Evolutionary conservation across 2,113 vertebrate species (phyloP).

Genomic region (Ivindomyrus marchei): DNA sequence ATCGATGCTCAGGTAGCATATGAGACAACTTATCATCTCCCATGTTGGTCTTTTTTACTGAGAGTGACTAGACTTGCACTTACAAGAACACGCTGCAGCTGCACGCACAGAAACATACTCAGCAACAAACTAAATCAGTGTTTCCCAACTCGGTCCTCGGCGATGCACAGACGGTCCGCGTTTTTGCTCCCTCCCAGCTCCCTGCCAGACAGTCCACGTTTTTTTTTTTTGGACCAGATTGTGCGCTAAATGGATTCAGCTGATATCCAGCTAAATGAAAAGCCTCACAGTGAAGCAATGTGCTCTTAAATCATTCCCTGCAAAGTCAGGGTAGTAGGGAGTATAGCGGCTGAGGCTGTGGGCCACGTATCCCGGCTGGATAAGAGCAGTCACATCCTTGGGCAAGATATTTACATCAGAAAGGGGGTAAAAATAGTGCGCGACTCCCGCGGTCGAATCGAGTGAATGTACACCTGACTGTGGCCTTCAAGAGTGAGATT

Average conservation of each 20-base stretch:
- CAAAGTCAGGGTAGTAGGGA: not conserved
- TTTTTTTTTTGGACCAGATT: not conserved
- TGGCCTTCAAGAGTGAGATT: not conserved
- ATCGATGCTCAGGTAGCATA: not conserved
- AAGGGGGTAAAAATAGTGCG: not conserved
- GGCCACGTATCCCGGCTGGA: not conserved
- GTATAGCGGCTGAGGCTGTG: not conserved
- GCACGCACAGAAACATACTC: not conserved
- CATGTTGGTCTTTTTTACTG: not conserved
- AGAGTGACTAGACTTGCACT: not conserved
- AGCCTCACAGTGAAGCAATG: not conserved
- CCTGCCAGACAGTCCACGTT: not conserved
- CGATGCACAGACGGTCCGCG: not conserved
- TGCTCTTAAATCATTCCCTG: not conserved
- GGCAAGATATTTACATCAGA: not conserved
- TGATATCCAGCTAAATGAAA: not conserved
- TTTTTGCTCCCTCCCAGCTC: not conserved
- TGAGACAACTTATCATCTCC: not conserved
- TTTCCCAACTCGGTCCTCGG: too few relatives aligned
- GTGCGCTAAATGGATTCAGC: not conserved
- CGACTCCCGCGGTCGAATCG: not conserved
- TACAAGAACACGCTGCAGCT: too few relatives aligned
- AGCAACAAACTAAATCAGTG: too few relatives aligned
- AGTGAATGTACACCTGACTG: not conserved
- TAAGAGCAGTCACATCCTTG: not conserved